Percentiles rank a stretch among this genome's conserved stretches.
Conservation (phyloP, 2,113 vertebrate genomes). For the Acinonyx jubatus region DNA sequence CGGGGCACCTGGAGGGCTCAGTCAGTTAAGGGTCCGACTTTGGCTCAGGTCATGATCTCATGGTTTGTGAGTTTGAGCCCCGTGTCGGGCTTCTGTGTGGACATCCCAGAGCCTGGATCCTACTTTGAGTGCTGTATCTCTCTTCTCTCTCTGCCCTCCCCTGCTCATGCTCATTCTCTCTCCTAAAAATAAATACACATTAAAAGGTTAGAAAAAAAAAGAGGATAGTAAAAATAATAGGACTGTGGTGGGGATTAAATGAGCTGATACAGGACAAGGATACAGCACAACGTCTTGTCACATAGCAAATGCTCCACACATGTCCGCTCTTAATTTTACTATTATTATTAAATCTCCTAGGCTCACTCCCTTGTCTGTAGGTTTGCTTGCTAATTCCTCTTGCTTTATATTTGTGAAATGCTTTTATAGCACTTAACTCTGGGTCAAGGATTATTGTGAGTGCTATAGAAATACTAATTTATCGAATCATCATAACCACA, state of each 20-base stretch:
- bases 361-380: neutral
- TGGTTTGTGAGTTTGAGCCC: too few relatives aligned
- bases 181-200: too few relatives aligned
- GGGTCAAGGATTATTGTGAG: neutral
- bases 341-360: neutral
- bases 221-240: neutral
- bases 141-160: too few relatives aligned
- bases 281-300: neutral
- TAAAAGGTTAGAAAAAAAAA: neutral
- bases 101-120: too few relatives aligned
- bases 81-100: too few relatives aligned
- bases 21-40: too few relatives aligned
- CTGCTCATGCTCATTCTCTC: too few relatives aligned
- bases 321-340: neutral
- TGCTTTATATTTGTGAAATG: neutral
- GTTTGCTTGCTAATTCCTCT: slow-evolving; percentile 25
- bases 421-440: neutral
- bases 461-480: neutral
- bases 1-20: too few relatives aligned
- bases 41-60: too few relatives aligned
- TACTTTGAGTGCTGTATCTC: too few relatives aligned
- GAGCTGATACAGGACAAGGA: neutral
- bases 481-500: neutral
- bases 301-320: neutral
- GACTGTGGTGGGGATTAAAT: neutral